Conservation (phyloP, 2,797 vertebrate genomes). For the Syndactyla subalaris region DNA sequence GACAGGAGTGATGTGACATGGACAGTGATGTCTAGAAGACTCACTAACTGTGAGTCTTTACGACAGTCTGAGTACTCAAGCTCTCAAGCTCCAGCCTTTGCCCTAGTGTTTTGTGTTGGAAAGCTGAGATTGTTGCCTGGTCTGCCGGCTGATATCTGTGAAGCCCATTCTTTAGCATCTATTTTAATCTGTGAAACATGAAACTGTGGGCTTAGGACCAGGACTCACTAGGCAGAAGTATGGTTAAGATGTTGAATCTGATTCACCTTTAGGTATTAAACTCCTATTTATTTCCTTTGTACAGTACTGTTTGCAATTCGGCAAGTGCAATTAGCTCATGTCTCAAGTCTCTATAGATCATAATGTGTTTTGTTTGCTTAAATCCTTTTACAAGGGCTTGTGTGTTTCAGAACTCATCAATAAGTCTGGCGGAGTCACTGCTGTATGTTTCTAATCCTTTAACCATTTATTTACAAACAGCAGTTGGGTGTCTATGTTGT, state of each 20-base stretch:
- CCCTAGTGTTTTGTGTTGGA: background rate
- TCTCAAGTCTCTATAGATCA: slow-evolving; percentile 44
- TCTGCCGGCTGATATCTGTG: background rate
- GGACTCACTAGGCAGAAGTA: background rate
- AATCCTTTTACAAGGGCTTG: slow-evolving; percentile 65
- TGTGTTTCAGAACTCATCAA: slow-evolving; percentile 66
- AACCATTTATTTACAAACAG: slow-evolving; percentile 67
- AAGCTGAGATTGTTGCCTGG: background rate
- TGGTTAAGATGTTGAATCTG: background rate
- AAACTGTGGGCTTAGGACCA: background rate
- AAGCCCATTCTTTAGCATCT: background rate
- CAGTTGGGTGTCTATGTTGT: slow-evolving; percentile 44
- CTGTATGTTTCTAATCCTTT: slow-evolving; percentile 66
- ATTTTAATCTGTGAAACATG: background rate
- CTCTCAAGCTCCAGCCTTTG: background rate
- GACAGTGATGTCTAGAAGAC: background rate
- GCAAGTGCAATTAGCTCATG: slow-evolving; percentile 66
- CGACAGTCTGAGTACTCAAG: background rate
- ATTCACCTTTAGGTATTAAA: background rate
- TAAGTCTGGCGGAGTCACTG: slow-evolving; percentile 53
- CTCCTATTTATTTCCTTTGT: background rate
- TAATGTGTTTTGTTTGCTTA: slow-evolving; percentile 59
- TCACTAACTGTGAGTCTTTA: background rate
- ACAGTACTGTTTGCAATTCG: background rate
- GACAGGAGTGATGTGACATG: background rate